Conservation (phyloP, 2,888 invertebrate species). For the Scaptomyza parva region DNA sequence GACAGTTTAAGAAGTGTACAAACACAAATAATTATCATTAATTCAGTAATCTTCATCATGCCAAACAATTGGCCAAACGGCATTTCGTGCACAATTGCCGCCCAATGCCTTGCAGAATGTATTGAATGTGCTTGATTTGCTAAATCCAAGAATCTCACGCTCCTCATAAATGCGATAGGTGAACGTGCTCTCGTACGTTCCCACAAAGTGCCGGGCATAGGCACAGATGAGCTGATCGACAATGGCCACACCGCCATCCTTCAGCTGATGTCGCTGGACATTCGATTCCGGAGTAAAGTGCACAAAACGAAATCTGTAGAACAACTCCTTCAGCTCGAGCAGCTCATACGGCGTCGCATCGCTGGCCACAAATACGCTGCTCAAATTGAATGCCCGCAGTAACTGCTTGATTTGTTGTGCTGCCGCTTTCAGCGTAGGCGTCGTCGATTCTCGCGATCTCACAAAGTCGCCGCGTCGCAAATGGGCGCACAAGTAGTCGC, state of each 20-base stretch:
- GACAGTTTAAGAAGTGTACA: not conserved
- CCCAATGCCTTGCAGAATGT: constrained; percentile 87
- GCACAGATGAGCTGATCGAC: constrained; percentile 98
- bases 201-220: constrained; percentile 93
- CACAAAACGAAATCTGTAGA: constrained; percentile 73
- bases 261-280: constrained; percentile 75
- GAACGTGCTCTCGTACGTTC: constrained; percentile 97
- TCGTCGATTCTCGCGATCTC: constrained; percentile 88
- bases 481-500: constrained; percentile 93
- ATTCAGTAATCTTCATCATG: constrained; percentile 69
- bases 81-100: constrained; percentile 89
- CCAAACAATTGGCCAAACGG: constrained; percentile 90
- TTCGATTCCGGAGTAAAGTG: constrained; percentile 81
- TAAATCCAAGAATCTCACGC: constrained; percentile 96
- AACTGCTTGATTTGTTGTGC: constrained; percentile 89
- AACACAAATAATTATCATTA: not conserved
- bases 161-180: constrained; percentile 99
- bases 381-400: constrained; percentile 87
- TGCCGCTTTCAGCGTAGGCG: constrained; percentile 92
- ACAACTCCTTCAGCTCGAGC: constrained; percentile 80
- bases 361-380: constrained; percentile 92
- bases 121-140: constrained; percentile 93
- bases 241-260: constrained; percentile 95
- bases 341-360: constrained; percentile 88
- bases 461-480: constrained; percentile 95